Evolutionary conservation across 1,140 invertebrate species (phyloP), one percentile per base, ranked within the genome.

Genomic region (Cryptotermes secundus): DNA sequence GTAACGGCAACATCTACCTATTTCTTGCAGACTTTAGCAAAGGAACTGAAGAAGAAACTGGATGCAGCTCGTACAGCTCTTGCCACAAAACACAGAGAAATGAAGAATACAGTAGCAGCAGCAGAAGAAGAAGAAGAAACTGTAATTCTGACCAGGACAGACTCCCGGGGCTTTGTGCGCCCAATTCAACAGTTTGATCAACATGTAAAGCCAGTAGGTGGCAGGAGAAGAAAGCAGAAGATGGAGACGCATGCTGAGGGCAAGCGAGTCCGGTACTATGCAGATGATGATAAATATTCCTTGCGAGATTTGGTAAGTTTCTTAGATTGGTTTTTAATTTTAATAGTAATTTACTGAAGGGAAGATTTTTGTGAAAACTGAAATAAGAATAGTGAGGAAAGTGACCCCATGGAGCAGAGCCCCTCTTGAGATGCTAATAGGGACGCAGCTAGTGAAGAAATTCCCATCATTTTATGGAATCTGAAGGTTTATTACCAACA

Each of bases 201-300:
- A 31, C 49, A 84, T 87, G 87, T 84, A 72, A 87, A 88, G 86
- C 84, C 84, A 24, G 85, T 86, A 85, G 89, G 89, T 53, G 90
- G 91, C 36, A 86, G 88, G 80, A 88, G 88, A 36, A 92, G 88
- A 84, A 92, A 93, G 87, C 85, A 87, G 89, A 92, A 90, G 90
- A 91, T 93, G 53, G 92, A 94, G 85, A 98, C 96, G 19, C 95
- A 98, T 88, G 89, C 92, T 81, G 90, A 90, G 85, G 95, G 95
- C 3, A 91, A 97, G 88, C 92, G 97, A 86, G 91, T 94, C 26
- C 92, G 94, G 84, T 98, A 98, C 90, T 98, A 97, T 91, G 93
- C 95, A 65, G 96, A 98, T 91, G 97, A 98, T 92, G 96, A 98
- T 88, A 95, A 95, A 89, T 95, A 96, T 90, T 94, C 95, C 79